Percentiles rank a stretch among this genome's conserved stretches.
Evolutionary conservation across 2,113 vertebrate genomes (phyloP).

Genomic region (Prionailurus bengalensis): DNA sequence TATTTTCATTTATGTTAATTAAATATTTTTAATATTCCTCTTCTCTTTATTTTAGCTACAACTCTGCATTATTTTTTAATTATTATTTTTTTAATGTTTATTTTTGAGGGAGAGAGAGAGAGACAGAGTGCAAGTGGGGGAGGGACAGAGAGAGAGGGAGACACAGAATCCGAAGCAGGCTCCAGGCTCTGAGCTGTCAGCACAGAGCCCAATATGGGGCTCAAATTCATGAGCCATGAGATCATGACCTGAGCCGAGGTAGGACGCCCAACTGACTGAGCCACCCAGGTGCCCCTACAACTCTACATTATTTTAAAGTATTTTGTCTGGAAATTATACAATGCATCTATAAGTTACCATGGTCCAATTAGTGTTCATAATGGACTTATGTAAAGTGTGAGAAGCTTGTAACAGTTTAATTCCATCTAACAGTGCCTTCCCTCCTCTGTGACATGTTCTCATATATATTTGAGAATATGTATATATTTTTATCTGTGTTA

Average conservation of each 20-base stretch:
- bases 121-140: no score
- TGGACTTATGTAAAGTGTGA: not conserved
- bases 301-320: not conserved
- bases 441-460: not conserved
- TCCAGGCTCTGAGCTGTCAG: no score
- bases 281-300: not conserved
- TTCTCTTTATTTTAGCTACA: not conserved
- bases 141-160: no score
- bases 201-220: no score
- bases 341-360: not conserved
- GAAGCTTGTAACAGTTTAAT: not conserved
- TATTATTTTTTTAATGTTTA: no score
- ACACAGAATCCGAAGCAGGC: no score
- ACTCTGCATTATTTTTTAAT: not conserved
- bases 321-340: not conserved
- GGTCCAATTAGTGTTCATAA: not conserved
- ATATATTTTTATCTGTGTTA: not conserved
- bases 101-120: no score
- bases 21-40: not conserved
- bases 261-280: no score
- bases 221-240: no score
- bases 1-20: not conserved
- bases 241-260: no score
- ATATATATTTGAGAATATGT: not conserved
- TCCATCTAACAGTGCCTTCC: not conserved